Evolutionary conservation across 2,113 vertebrate species (phyloP), one percentile per base, ranked within the genome.

Genomic region (Eclectus roratus): DNA sequence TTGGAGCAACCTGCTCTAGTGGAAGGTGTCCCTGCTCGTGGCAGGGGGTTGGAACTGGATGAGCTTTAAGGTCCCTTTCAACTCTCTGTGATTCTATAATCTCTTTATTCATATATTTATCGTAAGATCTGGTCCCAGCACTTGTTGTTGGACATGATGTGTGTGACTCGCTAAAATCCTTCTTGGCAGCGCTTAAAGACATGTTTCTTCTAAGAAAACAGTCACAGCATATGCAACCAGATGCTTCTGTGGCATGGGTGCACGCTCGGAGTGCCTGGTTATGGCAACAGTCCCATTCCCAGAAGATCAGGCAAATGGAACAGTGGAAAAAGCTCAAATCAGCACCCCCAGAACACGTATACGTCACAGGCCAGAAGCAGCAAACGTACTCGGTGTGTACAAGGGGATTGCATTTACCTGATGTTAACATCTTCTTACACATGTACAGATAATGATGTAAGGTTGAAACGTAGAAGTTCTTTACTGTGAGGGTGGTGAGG

Each of bases 231-330:
- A 46, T 52, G 50, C 37, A 64, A 18, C 50, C 35, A 33, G 31
- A 13, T 2, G 17, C 1, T 15, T 19, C 28, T 0, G 8, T 4
- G 21, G 72, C 21, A 17, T 0, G 4, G 25, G 1, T 17, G 19
- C 33, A 52, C 0, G 0, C 20, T 27, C 18, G 29, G 15, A 43
- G 23, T 5, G 23, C 17, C 13, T 31, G 28, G 20, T 65, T 37
- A 41, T 9, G 18, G 28, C 35, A 65, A 52, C 5, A 24, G 24
- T 17, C 37, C 39, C 24, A 4, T 44, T 65, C 52, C 73, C n/a
- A 35, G 28, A 39, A 41, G 21, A 72, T 11, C 41, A 53, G 35
- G 31, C 2, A 55, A 41, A 39, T 4, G 28, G 61, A 69, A 19
- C 0, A 6, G 24, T 14, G 14, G 11, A 18, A 68, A 53, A 66